A percentile compares a stretch with the other conserved stretches of the same genome.
Conservation (phyloP, 2,113 vertebrate species). For the Sebastes schlegelii region DNA sequence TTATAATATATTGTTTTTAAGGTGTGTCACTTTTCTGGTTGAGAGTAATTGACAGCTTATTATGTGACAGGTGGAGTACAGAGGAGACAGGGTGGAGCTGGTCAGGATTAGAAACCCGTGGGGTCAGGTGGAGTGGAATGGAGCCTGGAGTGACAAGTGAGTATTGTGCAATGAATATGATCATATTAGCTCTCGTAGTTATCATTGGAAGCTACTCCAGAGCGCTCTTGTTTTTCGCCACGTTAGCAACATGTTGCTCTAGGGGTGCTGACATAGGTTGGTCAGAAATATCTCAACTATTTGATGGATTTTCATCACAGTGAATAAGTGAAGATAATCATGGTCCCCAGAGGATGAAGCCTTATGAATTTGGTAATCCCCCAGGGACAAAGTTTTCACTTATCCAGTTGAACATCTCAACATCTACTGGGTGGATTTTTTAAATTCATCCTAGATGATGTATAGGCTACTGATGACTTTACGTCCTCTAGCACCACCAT, state of each 20-base stretch:
- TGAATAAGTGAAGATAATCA: too few species aligned
- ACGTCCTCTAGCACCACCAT: not conserved
- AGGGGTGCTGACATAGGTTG: not conserved
- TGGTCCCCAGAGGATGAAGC: too few species aligned
- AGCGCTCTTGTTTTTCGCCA: not conserved
- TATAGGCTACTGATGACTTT: not conserved
- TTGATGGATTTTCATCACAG: not conserved
- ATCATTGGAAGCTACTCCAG: not conserved
- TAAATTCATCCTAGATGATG: not conserved
- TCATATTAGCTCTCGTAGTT: not conserved
- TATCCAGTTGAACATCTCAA: not conserved
- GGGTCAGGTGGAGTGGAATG: constrained; percentile 91
- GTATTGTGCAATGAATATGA: constrained; percentile 33
- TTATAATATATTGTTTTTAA: not conserved
- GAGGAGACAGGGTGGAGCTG: constrained; percentile 52
- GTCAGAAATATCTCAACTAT: not conserved
- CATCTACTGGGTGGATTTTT: not conserved
- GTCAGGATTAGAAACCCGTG: constrained; percentile 87
- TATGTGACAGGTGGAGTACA: constrained; percentile 57
- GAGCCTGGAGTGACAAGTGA: constrained; percentile 91
- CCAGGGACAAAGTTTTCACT: too few species aligned
- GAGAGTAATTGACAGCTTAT: not conserved
- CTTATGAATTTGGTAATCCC: too few species aligned
- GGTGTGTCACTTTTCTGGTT: not conserved
- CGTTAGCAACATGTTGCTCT: not conserved